phyloP scores from a whole-genome alignment of 1,140 invertebrate species.

The Ostrea denselamellosa region DNA sequence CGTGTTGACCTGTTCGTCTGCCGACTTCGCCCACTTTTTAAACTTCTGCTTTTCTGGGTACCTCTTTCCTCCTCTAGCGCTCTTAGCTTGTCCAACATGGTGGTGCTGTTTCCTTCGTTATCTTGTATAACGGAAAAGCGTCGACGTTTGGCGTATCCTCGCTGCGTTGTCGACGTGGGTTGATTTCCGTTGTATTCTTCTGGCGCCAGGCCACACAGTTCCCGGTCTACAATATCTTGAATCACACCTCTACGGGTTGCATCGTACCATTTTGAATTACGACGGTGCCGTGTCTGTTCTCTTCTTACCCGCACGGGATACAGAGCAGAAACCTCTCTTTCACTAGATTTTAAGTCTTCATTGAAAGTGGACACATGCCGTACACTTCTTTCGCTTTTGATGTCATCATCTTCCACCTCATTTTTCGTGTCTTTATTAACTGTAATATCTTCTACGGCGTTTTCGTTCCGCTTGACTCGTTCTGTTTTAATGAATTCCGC shows the following conservation, averaged over 20 bases:
- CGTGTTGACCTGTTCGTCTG: not conserved
- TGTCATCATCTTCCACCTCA: not conserved
- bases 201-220: not conserved
- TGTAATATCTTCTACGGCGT: not conserved
- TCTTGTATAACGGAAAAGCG: slow-evolving; percentile 23
- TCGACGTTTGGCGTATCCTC: not conserved
- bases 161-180: not conserved
- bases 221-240: not conserved
- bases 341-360: not conserved
- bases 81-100: not conserved
- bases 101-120: not conserved
- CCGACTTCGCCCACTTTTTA: not conserved
- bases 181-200: not conserved
- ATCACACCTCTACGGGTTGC: not conserved
- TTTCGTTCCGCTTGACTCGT: not conserved
- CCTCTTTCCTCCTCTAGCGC: not conserved
- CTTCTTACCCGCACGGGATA: not conserved
- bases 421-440: not conserved
- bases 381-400: not conserved
- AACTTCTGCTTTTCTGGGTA: not conserved
- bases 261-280: not conserved
- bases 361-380: not conserved
- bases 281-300: not conserved
- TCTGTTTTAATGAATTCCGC: slow-evolving; percentile 2
- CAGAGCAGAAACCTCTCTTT: not conserved